Percentiles rank a stretch among this genome's conserved stretches.
These are phyloP conservation scores for Pseudomyrmex flavicornis DNA, from an alignment of 1,140 invertebrate species.

Conservation along the genomic window DNA sequence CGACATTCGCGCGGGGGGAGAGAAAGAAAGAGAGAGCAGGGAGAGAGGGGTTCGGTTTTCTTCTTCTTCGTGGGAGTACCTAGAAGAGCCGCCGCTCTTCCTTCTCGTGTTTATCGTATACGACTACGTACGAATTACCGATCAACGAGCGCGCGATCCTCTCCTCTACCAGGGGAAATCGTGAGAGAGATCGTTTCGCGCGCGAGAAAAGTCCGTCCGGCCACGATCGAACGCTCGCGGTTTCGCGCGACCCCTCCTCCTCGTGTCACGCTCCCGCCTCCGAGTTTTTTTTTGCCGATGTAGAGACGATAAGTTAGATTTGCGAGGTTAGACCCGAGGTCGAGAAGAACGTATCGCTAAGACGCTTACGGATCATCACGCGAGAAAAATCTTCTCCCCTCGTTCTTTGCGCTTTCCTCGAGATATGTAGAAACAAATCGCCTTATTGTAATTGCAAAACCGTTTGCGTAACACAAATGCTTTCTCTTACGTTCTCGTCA, in stretches of 20 bases:
- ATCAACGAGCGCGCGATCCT: slow-evolving; percentile 29
- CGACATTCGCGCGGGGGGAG: not conserved
- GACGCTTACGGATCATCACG: slow-evolving; percentile 20
- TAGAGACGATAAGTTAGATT: not conserved
- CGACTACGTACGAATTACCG: slow-evolving; percentile 48
- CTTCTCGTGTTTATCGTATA: slow-evolving; percentile 52
- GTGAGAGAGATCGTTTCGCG: slow-evolving; percentile 53
- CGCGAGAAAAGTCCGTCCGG: slow-evolving; percentile 45
- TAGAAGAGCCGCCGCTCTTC: slow-evolving; percentile 44
- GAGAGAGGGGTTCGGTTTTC: not conserved
- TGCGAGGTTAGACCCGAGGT: slow-evolving; percentile 9
- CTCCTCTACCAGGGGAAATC: slow-evolving; percentile 33
- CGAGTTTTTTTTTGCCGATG: not conserved
- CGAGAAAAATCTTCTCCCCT: not conserved
- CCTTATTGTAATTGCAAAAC: not conserved
- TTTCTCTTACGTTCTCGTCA: not conserved
- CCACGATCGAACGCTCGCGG: slow-evolving; percentile 52
- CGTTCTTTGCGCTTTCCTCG: not conserved
- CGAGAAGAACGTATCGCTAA: slow-evolving; percentile 8
- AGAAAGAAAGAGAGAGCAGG: not conserved
- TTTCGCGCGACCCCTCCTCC: slow-evolving; percentile 18
- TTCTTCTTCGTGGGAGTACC: slow-evolving; percentile 49
- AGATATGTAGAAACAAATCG: not conserved
- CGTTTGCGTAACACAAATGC: not conserved
- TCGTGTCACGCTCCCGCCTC: slow-evolving; percentile 1